These are phyloP conservation scores for Eulemur coronatus DNA, from an alignment of 2,797 vertebrate genomes.

Conservation along the genomic window DNA sequence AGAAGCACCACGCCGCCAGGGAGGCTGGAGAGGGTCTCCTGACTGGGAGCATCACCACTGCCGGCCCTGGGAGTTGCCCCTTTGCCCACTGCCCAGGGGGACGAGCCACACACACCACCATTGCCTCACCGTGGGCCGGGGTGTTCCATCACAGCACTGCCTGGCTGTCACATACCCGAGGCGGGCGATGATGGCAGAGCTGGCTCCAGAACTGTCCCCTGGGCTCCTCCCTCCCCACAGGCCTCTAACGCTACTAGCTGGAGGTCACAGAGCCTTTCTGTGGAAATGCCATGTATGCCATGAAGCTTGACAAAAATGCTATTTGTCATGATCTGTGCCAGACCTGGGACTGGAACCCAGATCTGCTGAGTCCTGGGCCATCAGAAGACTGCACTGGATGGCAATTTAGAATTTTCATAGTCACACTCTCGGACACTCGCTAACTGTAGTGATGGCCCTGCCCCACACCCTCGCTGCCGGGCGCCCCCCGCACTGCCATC, in stretches of 20 bases:
- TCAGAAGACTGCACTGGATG: neutral
- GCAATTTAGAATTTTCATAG: neutral
- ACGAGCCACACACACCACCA: accelerated
- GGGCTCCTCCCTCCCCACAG: neutral
- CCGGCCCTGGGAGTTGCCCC: neutral
- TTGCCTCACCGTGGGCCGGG: neutral
- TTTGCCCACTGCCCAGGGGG: neutral
- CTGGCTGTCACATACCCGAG: neutral
- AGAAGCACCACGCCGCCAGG: neutral
- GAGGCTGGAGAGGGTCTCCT: neutral
- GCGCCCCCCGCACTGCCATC: neutral
- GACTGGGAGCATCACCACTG: accelerated
- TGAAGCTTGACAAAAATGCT: neutral
- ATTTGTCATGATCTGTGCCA: neutral
- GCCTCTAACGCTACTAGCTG: neutral
- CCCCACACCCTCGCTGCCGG: neutral
- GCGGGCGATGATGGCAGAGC: neutral
- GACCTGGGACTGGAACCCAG: slow-evolving; percentile 45
- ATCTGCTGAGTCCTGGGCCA: neutral
- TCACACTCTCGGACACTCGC: neutral
- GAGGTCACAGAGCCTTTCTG: neutral
- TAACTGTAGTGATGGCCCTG: neutral
- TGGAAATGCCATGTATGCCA: slow-evolving; percentile 30
- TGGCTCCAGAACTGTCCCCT: neutral
- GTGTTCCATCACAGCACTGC: too few relatives aligned